Base-by-base conservation (phyloP, 2,888 invertebrate species). In the Coenonympha glycerion region DNA sequence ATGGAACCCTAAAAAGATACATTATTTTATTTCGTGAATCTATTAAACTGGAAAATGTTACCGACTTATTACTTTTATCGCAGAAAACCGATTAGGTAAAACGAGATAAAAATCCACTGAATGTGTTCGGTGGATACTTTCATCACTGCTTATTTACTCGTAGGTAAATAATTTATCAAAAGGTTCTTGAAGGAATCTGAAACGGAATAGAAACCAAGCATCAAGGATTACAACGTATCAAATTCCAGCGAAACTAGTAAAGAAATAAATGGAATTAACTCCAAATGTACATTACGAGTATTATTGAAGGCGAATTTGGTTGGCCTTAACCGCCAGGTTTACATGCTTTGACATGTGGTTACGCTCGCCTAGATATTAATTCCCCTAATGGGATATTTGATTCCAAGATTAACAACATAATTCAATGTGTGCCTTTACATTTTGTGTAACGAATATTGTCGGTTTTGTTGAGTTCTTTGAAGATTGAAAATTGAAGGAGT, bases 331-430 rank as follows among this genome's bases (percentile, higher is more conserved):
- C 16, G 19, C 28, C 18, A 13, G 15, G 15, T 5, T 3, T 16
- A 1, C 45, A 47, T 28, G 49, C 46, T 52, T 47, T 49, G 42
- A 46, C 42, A 28, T 55, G 52, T 37, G 52, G 49, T 52, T 52
- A 49, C 45, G 30, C 36, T 50, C 33, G 41, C 31, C 37, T 40
- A 28, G 37, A 52, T 49, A 52, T 46, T 49, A 49, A 55, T 55
- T 42, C 46, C 36, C 42, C 28, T 47, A 47, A 53, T 49, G 39
- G 48, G 42, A 33, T 37, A 50, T 50, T 40, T 41, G 36, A 26
- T 45, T 46, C 31, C 44, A 44, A 36, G 36, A 49, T 46, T 41
- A 31, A 51, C 44, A 44, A 44, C 31, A 52, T 21, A 26, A 18
- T 9, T 16, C n/a, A 16, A 11, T 19, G 3, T 36, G 36, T 36